phyloP scores from a whole-genome alignment of 1,140 invertebrate species.

The Hylaeus anthracinus region DNA sequence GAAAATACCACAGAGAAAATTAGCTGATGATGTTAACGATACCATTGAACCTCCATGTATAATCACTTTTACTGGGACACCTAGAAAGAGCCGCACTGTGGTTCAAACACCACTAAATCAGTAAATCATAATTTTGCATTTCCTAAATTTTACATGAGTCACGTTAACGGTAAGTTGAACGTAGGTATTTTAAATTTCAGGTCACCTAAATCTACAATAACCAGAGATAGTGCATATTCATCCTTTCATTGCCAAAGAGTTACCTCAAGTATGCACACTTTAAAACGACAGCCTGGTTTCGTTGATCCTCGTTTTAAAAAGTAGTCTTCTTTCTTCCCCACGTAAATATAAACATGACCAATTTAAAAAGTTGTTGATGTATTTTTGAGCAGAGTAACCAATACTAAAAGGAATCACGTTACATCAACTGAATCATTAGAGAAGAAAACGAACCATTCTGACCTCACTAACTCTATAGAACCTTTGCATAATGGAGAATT shows the following conservation, averaged over 20 bases:
- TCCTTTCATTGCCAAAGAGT: conserved; percentile 13
- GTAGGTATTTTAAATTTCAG: conserved; percentile 25
- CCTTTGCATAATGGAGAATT: conserved; percentile 17
- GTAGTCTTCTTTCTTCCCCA: conserved; percentile 41
- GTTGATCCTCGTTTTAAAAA: conserved; percentile 69
- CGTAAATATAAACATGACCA: background rate
- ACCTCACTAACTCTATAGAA: conserved; percentile 17
- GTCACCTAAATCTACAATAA: conserved; percentile 33
- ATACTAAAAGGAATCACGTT: conserved; percentile 51
- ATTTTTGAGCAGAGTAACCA: conserved; percentile 52
- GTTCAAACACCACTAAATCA: conserved; percentile 54
- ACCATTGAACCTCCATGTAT: conserved; percentile 70
- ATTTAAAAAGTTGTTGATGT: conserved; percentile 16
- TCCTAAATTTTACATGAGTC: background rate
- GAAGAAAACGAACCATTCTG: conserved; percentile 18
- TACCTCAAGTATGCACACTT: conserved; percentile 22
- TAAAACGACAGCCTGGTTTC: conserved; percentile 59
- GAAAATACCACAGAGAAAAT: conserved; percentile 73
- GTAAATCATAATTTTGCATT: conserved; percentile 50
- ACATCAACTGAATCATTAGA: conserved; percentile 41
- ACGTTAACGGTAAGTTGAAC: background rate
- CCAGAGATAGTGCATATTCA: conserved; percentile 31
- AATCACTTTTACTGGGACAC: conserved; percentile 65
- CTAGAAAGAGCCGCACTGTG: conserved; percentile 66
- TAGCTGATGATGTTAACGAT: conserved; percentile 60